A percentile compares a stretch with the other conserved stretches of the same genome.
phyloP scores from a whole-genome alignment of 2,797 vertebrate genomes.

The Neosilurus mollespiculum region DNA sequence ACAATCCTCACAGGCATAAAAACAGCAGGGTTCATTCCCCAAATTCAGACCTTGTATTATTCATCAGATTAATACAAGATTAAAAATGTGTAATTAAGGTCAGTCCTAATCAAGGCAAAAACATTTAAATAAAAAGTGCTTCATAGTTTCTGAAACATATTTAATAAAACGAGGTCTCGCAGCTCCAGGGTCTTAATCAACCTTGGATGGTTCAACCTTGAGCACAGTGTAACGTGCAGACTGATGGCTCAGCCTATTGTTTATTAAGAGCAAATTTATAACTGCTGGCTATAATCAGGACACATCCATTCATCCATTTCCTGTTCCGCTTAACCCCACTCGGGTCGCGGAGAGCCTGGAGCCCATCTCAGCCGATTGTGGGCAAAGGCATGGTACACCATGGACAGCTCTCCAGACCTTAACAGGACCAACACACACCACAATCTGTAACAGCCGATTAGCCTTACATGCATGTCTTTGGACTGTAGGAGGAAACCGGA shows the following conservation, averaged over 20 bases:
- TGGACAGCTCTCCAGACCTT: too few species aligned
- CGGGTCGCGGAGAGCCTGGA: too few species aligned
- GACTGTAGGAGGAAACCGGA: too few species aligned
- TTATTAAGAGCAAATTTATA: background rate
- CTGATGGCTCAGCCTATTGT: too few species aligned
- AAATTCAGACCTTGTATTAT: background rate
- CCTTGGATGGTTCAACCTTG: background rate
- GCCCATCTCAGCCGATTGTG: too few species aligned
- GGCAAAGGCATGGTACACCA: too few species aligned
- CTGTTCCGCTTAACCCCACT: too few species aligned
- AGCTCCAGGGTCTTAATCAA: background rate
- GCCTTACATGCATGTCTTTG: too few species aligned
- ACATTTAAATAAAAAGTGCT: background rate
- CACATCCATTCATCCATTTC: too few species aligned
- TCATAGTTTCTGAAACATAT: background rate
- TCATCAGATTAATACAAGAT: background rate
- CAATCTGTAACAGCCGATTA: too few species aligned
- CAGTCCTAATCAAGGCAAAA: background rate
- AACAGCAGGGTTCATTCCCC: conserved; percentile 1
- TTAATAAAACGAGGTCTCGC: background rate
- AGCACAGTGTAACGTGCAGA: background rate
- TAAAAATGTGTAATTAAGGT: background rate
- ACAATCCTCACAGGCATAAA: conserved; percentile 14
- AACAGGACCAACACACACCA: too few species aligned
- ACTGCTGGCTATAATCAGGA: background rate